Percentiles rank a stretch among this genome's conserved stretches.
These are phyloP conservation scores for Eueides isabella DNA, from an alignment of 1,140 invertebrate genomes.

Conservation along the genomic window DNA sequence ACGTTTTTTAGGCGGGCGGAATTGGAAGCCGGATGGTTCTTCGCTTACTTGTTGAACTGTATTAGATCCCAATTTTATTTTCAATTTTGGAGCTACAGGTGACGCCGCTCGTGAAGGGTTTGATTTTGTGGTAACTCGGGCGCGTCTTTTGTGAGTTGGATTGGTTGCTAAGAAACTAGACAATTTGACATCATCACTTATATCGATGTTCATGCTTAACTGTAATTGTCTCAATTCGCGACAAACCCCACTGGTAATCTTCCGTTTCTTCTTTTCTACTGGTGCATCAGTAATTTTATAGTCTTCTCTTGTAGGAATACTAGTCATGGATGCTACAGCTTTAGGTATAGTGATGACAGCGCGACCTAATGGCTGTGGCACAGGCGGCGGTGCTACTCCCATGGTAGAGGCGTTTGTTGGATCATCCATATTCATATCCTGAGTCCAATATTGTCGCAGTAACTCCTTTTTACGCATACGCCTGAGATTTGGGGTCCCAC, in stretches of 20 bases:
- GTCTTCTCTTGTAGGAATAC: constrained; percentile 91
- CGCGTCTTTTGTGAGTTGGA: constrained; percentile 82
- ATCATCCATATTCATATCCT: constrained; percentile 93
- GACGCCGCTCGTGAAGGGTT: constrained; percentile 56
- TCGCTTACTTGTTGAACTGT: constrained; percentile 80
- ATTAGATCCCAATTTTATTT: constrained; percentile 90
- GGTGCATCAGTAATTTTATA: constrained; percentile 87
- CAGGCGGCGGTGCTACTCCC: constrained; percentile 83
- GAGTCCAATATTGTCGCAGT: constrained; percentile 90
- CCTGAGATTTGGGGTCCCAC: constrained; percentile 88
- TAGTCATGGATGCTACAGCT: constrained; percentile 92
- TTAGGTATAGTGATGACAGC: constrained; percentile 92
- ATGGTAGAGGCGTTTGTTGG: constrained; percentile 78
- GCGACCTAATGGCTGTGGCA: constrained; percentile 85
- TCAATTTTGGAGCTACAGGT: constrained; percentile 87
- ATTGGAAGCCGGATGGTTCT: constrained; percentile 82
- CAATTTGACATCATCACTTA: constrained; percentile 67
- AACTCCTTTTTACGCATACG: constrained; percentile 95
- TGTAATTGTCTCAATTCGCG: constrained; percentile 83
- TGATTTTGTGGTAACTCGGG: constrained; percentile 74
- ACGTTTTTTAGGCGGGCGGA: constrained; percentile 91
- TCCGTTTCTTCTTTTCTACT: constrained; percentile 87
- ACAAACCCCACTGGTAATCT: constrained; percentile 79
- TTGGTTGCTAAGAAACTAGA: constrained; percentile 56
- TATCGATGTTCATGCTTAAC: constrained; percentile 72